Evolutionary conservation across 2,888 invertebrate genomes (phyloP), one percentile per base, ranked within the genome.

Genomic region (Ochropacha duplaris): DNA sequence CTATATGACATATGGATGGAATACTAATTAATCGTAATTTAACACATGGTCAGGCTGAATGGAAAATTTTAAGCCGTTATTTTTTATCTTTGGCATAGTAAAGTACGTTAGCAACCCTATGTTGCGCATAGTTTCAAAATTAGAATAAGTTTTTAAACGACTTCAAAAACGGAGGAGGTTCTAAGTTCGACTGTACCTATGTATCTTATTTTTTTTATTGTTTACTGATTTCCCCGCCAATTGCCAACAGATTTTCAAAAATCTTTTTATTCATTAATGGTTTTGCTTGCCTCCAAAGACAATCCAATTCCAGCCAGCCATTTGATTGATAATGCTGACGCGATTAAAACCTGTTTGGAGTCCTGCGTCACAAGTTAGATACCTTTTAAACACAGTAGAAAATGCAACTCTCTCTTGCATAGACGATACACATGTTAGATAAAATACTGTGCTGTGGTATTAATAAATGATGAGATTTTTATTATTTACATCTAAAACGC

Each of bases 331-430:
- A 39, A 16, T 3, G 9, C 19, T 19, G 8, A 44, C 22, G 54
- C 24, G 39, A 50, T 50, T 60, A 60, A 68, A 78, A 75, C 75
- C 75, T 55, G 76, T 78, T 78, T 70, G 56, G 62, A 68, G 58
- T 71, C 73, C 68, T 58, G 71, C 60, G 56, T 55, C 64, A 61
- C 66, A 61, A 61, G 65, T 56, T 50, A 31, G 31, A 31, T 31
- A 31, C 31, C 31, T 31, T 31, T 31, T 31, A 31, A 31, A 31
- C 12, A 44, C 19, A 9, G 64, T 71, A 74, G 74, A 76, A 75
- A 78, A 67, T 72, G 71, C 68, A 72, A 78, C 79, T 78, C 77
- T 78, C 74, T 70, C 54, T 57, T 52, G 62, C 54, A 44, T 44
- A 44, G 44, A 44, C 39, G 16, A 16, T 19, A 19, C 19, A 44